Conservation (phyloP, 2,888 invertebrate genomes). For the Clivina fossor region DNA sequence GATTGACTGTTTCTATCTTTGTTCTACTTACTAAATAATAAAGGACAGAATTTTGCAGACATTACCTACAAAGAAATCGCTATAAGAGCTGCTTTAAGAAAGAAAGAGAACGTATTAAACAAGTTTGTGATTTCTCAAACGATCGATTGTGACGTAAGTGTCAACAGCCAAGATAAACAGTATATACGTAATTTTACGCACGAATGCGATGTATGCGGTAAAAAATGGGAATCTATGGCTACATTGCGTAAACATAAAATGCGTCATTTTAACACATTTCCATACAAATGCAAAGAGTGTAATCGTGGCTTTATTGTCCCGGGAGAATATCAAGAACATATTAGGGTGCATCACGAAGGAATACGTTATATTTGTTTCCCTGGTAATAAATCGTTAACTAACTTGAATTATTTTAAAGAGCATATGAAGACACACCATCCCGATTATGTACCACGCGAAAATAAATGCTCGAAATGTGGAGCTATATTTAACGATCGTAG, state of each 20-base stretch:
- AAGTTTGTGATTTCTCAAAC: no score
- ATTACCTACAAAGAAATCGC: no score
- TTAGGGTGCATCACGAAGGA: conserved; percentile 29
- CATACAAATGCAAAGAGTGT: conserved; percentile 35
- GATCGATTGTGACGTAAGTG: no score
- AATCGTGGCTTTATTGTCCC: conserved; percentile 34
- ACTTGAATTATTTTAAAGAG: background rate
- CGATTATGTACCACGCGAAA: conserved; percentile 1
- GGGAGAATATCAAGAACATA: conserved; percentile 35
- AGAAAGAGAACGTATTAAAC: no score
- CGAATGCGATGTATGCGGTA: conserved; percentile 12
- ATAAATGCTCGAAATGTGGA: background rate
- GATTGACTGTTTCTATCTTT: no score
- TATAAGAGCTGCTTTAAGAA: no score
- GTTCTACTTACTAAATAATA: no score
- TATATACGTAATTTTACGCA: conserved; percentile 1
- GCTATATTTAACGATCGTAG: background rate
- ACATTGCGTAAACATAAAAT: conserved; percentile 7
- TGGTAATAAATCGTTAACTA: conserved; percentile 34
- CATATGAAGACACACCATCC: conserved; percentile 26
- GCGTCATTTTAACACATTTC: conserved; percentile 44
- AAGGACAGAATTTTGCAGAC: no score
- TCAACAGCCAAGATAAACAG: no score
- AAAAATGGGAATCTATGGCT: background rate
- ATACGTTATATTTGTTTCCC: conserved; percentile 34